Evolutionary conservation across 2,888 invertebrate genomes (phyloP).

Genomic region (Anarsia innoxiella): DNA sequence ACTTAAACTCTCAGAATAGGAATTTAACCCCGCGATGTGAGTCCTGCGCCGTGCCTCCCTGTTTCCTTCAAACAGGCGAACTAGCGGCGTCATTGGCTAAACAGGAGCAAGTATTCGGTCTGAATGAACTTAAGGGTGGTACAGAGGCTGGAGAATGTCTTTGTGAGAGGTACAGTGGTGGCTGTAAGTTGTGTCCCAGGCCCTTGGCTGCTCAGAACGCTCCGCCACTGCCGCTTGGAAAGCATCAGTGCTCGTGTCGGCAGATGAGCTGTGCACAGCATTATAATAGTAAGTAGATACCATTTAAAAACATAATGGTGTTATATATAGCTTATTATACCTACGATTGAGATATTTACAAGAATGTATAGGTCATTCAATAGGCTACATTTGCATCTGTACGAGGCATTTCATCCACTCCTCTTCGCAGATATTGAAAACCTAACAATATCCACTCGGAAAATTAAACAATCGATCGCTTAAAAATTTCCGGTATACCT

Average conservation of each 20-base stretch:
- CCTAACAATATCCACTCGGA: too few relatives aligned
- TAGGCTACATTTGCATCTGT: too few relatives aligned
- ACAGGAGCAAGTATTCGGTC: conserved; percentile 45
- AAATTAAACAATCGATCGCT: too few relatives aligned
- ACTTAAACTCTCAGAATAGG: conserved; percentile 40
- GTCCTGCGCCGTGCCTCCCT: too few relatives aligned
- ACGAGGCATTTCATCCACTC: too few relatives aligned
- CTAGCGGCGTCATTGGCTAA: conserved; percentile 50
- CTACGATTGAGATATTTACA: too few relatives aligned
- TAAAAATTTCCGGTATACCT: too few relatives aligned
- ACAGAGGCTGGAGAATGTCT: conserved; percentile 57
- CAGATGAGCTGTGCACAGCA: conserved; percentile 38
- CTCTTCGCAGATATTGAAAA: too few relatives aligned
- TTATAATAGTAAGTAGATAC: conserved; percentile 52
- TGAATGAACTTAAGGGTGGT: conserved; percentile 60
- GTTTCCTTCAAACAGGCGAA: conserved; percentile 39
- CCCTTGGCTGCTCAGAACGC: conserved; percentile 40
- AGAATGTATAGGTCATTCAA: too few relatives aligned
- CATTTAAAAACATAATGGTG: too few relatives aligned
- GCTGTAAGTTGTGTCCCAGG: conserved; percentile 64
- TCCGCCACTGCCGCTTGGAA: conserved; percentile 38
- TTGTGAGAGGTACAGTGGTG: conserved; percentile 64
- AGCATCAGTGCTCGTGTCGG: conserved; percentile 47
- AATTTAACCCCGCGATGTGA: conserved; percentile 43
- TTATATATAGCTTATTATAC: too few relatives aligned